These are phyloP conservation scores for Platycheirus rosarum DNA, from an alignment of 2,888 invertebrate species.

Conservation along the genomic window DNA sequence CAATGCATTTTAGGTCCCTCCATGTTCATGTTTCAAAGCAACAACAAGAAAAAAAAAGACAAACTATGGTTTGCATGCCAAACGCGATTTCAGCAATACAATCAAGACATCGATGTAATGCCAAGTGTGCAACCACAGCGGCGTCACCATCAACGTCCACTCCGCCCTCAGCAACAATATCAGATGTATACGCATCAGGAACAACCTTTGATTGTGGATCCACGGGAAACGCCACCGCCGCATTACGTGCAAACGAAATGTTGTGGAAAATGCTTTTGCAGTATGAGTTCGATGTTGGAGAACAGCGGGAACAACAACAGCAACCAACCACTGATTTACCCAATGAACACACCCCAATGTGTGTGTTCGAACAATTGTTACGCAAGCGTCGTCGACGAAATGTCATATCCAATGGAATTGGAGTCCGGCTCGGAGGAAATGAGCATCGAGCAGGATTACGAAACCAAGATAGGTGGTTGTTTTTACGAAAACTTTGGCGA, in stretches of 20 bases:
- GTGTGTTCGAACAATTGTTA: constrained; percentile 56
- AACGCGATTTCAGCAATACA: constrained; percentile 78
- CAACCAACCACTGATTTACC: constrained; percentile 47
- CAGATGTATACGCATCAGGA: constrained; percentile 18
- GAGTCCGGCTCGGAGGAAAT: constrained; percentile 65
- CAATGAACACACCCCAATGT: constrained; percentile 37
- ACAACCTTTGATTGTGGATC: constrained; percentile 31
- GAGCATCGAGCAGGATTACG: constrained; percentile 68
- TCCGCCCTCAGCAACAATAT: constrained; percentile 77
- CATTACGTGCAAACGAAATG: constrained; percentile 46
- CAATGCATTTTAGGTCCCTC: constrained; percentile 83
- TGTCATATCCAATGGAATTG: constrained; percentile 67
- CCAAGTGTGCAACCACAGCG: constrained; percentile 80
- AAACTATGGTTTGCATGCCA: constrained; percentile 82
- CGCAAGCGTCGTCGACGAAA: constrained; percentile 56
- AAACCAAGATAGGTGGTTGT: constrained; percentile 77
- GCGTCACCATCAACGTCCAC: constrained; percentile 80
- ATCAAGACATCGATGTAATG: constrained; percentile 77
- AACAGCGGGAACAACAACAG: constrained; percentile 37
- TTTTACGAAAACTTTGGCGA: constrained; percentile 79
- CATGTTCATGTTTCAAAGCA: constrained; percentile 83
- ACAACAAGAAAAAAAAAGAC: constrained; percentile 79
- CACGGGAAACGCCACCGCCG: constrained; percentile 36
- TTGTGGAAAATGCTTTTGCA: constrained; percentile 46
- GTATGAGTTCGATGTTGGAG: constrained; percentile 39